Evolutionary conservation across 2,888 invertebrate species (phyloP).

Genomic region (Phragmatobia fuliginosa): DNA sequence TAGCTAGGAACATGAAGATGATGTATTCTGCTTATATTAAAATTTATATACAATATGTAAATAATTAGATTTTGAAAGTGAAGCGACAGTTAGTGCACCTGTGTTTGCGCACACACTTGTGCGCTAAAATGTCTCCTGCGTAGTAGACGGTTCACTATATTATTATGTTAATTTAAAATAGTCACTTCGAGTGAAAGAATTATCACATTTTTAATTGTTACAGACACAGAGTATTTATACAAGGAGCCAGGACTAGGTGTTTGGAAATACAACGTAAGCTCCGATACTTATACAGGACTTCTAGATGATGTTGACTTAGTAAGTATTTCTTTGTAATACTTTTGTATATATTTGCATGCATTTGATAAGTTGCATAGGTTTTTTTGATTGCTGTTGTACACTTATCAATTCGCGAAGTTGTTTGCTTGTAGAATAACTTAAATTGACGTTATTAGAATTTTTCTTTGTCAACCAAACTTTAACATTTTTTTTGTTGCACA

Average conservation of each 20-base stretch:
- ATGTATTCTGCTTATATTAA: too few species aligned
- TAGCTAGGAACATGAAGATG: too few species aligned
- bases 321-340: conserved; percentile 45
- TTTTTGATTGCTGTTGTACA: neutral
- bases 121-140: too few species aligned
- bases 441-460: neutral
- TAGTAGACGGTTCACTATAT: too few species aligned
- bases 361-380: conserved; percentile 1
- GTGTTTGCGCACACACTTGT: too few species aligned
- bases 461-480: neutral
- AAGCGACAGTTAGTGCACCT: too few species aligned
- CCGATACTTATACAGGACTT: conserved; percentile 56
- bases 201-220: conserved; percentile 41
- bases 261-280: conserved; percentile 67
- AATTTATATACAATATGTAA: too few species aligned
- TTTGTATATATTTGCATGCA: conserved; percentile 1
- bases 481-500: conserved; percentile 52
- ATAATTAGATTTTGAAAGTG: too few species aligned
- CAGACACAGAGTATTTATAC: conserved; percentile 72
- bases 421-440: neutral
- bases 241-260: conserved; percentile 66
- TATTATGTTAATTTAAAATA: too few species aligned
- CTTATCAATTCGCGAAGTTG: neutral
- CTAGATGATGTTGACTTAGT: conserved; percentile 70
- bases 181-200: neutral